Conservation (phyloP, 2,797 vertebrate genomes). For the Siniperca undulata region DNA sequence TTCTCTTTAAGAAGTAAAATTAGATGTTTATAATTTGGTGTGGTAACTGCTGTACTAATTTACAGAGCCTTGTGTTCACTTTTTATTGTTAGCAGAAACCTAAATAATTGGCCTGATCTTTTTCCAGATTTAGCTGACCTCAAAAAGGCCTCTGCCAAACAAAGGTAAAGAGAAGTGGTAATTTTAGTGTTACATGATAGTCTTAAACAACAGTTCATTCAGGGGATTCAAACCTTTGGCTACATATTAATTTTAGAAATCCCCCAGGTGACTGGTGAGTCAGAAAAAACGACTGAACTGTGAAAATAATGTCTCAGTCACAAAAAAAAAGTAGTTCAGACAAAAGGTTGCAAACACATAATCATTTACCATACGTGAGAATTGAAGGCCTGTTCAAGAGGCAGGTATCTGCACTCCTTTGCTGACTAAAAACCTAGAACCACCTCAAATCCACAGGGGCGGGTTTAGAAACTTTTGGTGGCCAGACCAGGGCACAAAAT, state of each 20-base stretch:
- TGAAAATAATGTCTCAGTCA: background rate
- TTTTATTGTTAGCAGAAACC: slow-evolving; percentile 17
- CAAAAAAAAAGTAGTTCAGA: background rate
- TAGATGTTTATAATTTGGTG: background rate
- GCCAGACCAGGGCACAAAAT: too few species aligned
- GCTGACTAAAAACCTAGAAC: background rate
- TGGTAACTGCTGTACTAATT: background rate
- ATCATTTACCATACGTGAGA: background rate
- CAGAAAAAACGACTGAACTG: background rate
- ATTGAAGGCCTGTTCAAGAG: background rate
- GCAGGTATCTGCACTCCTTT: slow-evolving; percentile 7
- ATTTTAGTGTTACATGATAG: slow-evolving; percentile 7
- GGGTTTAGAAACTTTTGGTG: background rate
- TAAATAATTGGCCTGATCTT: background rate
- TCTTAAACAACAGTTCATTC: slow-evolving; percentile 6
- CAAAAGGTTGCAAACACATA: background rate
- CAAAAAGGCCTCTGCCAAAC: background rate
- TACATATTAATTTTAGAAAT: background rate
- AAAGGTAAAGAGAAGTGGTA: slow-evolving; percentile 3
- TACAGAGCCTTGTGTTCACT: slow-evolving; percentile 13
- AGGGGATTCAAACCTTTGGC: background rate
- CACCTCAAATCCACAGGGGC: background rate
- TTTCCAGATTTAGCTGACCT: slow-evolving; percentile 1
- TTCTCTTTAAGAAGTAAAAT: slow-evolving; percentile 15
- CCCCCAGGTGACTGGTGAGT: background rate